Evolutionary conservation across 2,113 vertebrate species (phyloP).

Genomic region (Gulo gulo): DNA sequence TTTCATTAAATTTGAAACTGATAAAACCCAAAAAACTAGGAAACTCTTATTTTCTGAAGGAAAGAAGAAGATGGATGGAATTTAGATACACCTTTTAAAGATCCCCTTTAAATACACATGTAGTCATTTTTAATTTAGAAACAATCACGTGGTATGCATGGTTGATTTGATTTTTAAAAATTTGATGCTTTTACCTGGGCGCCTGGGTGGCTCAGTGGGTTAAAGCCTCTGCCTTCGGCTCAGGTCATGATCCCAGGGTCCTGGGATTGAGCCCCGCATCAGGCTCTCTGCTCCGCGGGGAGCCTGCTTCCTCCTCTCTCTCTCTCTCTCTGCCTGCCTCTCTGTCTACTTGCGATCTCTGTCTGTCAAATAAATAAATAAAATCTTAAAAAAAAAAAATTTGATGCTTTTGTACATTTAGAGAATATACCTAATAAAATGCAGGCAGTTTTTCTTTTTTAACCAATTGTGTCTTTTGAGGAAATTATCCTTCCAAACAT

Average conservation of each 20-base stretch:
- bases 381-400: neutral
- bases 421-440: neutral
- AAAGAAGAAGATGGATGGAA: neutral
- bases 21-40: neutral
- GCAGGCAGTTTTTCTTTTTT: neutral
- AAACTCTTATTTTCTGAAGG: neutral
- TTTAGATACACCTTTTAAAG: neutral
- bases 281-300: too few relatives aligned
- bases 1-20: neutral
- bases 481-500: neutral
- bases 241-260: too few relatives aligned
- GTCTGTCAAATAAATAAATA: too few relatives aligned
- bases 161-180: neutral
- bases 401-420: neutral
- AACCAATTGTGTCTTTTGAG: neutral
- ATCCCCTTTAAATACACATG: neutral
- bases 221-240: too few relatives aligned
- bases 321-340: too few relatives aligned
- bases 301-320: too few relatives aligned
- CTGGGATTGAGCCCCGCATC: too few relatives aligned
- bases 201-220: too few relatives aligned
- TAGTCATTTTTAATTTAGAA: neutral
- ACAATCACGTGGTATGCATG: neutral
- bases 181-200: neutral
- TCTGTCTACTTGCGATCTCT: too few relatives aligned